phyloP scores from a whole-genome alignment of 2,888 invertebrate genomes.

The Gnatocerus cornutus region DNA sequence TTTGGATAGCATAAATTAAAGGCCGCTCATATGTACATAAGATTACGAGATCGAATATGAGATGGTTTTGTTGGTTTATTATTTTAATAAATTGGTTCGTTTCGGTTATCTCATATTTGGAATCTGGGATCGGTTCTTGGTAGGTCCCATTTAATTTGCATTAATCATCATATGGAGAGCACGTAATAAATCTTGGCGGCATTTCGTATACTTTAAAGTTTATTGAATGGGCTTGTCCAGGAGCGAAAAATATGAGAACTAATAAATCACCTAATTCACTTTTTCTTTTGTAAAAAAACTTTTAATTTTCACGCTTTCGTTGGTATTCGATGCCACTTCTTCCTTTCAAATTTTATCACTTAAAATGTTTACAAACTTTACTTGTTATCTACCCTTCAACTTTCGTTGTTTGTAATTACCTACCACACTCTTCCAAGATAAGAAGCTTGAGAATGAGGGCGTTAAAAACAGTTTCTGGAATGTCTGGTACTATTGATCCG shows the following conservation, averaged over 20 bases:
- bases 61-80: constrained; percentile 12
- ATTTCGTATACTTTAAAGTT: too few relatives aligned
- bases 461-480: background rate
- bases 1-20: too few relatives aligned
- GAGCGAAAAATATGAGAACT: too few relatives aligned
- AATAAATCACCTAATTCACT: too few relatives aligned
- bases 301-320: too few relatives aligned
- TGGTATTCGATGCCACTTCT: background rate
- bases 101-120: constrained; percentile 14
- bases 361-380: constrained; percentile 5
- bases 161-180: constrained; percentile 20
- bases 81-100: constrained; percentile 17
- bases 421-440: constrained; percentile 4
- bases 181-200: constrained; percentile 11
- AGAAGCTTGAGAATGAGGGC: background rate
- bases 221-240: too few relatives aligned
- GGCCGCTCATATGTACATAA: too few relatives aligned
- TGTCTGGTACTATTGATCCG: too few relatives aligned
- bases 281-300: too few relatives aligned
- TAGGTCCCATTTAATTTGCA: constrained; percentile 28
- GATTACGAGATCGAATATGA: too few relatives aligned
- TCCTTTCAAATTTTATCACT: constrained; percentile 3
- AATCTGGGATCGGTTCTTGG: constrained; percentile 9
- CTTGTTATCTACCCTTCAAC: constrained; percentile 5
- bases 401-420: constrained; percentile 8